A percentile compares a stretch with the other conserved stretches of the same genome.
Evolutionary conservation across 2,888 invertebrate species (phyloP).

Genomic region (Apantesis nais): DNA sequence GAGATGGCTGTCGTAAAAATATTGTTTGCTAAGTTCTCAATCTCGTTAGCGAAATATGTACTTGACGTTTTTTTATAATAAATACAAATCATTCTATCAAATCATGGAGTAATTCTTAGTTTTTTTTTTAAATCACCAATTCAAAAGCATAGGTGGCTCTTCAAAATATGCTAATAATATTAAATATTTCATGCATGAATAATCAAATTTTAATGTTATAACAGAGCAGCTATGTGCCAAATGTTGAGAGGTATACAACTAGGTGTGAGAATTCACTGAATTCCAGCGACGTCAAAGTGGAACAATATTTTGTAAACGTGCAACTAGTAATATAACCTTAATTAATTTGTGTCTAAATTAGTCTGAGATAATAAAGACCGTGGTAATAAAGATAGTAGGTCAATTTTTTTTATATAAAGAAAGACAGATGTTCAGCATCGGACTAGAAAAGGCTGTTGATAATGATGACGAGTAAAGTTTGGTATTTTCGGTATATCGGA

Average conservation of each 20-base stretch:
- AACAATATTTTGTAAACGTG: conserved; percentile 12
- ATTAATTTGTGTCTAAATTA: not conserved
- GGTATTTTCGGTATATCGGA: too few relatives aligned
- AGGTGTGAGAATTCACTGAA: conserved; percentile 23
- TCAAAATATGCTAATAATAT: conserved; percentile 16
- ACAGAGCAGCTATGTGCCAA: conserved; percentile 26
- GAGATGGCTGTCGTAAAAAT: not conserved
- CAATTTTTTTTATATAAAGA: too few relatives aligned
- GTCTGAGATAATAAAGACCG: not conserved
- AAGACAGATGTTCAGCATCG: too few relatives aligned
- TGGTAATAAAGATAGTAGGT: not conserved
- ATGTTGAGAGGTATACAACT: conserved; percentile 11
- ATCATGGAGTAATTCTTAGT: not conserved
- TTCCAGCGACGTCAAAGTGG: conserved; percentile 22
- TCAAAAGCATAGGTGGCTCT: not conserved
- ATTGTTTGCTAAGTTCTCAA: not conserved
- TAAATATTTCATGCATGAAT: conserved; percentile 44
- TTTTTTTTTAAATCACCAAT: not conserved
- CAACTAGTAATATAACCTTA: not conserved
- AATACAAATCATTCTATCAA: not conserved
- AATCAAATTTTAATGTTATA: conserved; percentile 34
- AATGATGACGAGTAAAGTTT: too few relatives aligned
- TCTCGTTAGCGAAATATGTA: not conserved
- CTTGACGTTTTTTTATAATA: not conserved
- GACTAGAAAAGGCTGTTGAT: too few relatives aligned